Evolutionary conservation across 2,797 vertebrate species (phyloP).

Genomic region (Myotis pilosus): DNA sequence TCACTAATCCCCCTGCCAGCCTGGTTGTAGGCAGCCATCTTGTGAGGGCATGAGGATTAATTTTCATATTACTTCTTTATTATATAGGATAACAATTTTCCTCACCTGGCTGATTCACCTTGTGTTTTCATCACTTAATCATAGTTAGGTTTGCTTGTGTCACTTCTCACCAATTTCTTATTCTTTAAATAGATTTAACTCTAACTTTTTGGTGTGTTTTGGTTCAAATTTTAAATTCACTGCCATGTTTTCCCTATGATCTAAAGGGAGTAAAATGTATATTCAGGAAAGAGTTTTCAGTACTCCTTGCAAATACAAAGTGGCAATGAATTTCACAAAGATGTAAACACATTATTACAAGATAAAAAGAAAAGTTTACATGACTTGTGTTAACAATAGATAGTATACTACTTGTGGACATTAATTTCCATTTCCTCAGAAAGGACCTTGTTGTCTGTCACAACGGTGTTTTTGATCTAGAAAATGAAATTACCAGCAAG

Average conservation of each 20-base stretch:
- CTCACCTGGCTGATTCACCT: neutral
- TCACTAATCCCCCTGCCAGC: too few relatives aligned
- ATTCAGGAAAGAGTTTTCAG: neutral
- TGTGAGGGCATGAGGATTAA: too few relatives aligned
- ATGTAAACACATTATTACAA: neutral
- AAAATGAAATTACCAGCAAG: conserved; percentile 35
- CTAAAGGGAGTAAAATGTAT: neutral
- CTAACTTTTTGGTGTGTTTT: neutral
- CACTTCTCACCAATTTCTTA: neutral
- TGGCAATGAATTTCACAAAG: neutral
- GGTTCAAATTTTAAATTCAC: neutral
- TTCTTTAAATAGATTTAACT: neutral
- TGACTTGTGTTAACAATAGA: neutral
- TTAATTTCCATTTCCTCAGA: conserved; percentile 10
- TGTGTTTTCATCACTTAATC: neutral
- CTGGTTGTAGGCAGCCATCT: too few relatives aligned
- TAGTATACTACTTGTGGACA: neutral
- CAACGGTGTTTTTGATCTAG: neutral
- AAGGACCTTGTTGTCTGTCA: neutral
- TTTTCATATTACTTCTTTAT: too few relatives aligned
- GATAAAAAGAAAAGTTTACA: neutral
- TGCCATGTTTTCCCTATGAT: neutral
- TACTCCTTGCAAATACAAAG: neutral
- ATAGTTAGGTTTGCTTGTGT: neutral
- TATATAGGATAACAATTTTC: neutral